Base-by-base conservation (phyloP, 1,140 invertebrate species). In the Brachionus plicatilis region DNA sequence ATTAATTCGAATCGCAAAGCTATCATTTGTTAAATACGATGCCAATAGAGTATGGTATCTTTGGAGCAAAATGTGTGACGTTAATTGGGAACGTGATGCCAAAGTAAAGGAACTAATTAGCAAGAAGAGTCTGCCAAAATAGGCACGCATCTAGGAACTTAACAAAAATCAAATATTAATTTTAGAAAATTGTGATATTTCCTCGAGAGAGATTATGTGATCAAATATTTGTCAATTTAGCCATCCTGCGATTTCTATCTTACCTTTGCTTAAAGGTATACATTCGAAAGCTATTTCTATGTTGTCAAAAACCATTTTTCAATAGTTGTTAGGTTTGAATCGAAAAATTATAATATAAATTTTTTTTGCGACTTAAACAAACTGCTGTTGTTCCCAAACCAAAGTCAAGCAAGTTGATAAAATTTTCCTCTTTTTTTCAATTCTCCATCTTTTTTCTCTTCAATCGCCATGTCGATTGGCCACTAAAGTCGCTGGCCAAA, bases 331-430 rank as follows among this genome's bases (percentile, higher is more conserved):
- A 68, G 37, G 66, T 68, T 60, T 24, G 9, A 60, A 8, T 60
- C 20, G 12, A 33, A 68, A 68, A 68, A 68, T 68, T 68, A 68
- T 68, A 68, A 68, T 68, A n/a, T 68, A 14, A 24, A 11, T 68
- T 68, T 68, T n/a, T 68, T 68, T 33, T 68, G 66, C 66, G 66
- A 68, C 66, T 33, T 68, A 68, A 68, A 68, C 66, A 68, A 68
- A 68, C 27, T 68, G 60, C 12, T 66, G 27, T 37, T 68, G 29
- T 68, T 68, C 66, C 66, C 17, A 68, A 68, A 68, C 1, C 4
- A 24, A 60, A 60, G 0, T 5, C 17, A 60, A 60, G 8, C n/a
- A 27, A 24, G 4, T 53, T 53, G 17, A n/a, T n/a, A n/a, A n/a
- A n/a, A n/a, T n/a, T n/a, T n/a, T n/a, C n/a, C n/a, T n/a, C n/a